phyloP scores from a whole-genome alignment of 2,113 vertebrate species.

The Actenoides hombroni region DNA sequence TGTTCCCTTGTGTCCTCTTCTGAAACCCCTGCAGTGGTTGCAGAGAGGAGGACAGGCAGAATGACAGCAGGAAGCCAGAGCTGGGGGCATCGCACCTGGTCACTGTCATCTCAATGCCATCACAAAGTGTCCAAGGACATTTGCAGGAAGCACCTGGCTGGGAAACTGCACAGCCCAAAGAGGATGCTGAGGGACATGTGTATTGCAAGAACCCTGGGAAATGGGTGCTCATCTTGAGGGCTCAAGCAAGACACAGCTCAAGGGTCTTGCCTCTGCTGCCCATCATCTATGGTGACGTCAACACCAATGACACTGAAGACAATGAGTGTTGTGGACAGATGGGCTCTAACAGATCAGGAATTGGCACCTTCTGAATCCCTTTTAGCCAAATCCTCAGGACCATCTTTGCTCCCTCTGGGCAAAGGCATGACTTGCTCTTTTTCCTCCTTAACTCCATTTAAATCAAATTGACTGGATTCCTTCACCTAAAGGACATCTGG shows the following conservation, averaged over 20 bases:
- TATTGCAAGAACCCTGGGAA: background rate
- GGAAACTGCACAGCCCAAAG: background rate
- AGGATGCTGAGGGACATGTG: fast-evolving
- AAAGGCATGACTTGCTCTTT: background rate
- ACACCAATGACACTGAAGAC: background rate
- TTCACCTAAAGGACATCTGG: background rate
- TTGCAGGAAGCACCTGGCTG: background rate
- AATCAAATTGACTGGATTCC: background rate
- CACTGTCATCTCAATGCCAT: background rate
- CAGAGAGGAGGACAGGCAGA: background rate
- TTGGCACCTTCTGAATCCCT: background rate
- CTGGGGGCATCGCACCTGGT: background rate
- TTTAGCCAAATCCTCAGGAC: background rate
- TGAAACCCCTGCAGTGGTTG: background rate
- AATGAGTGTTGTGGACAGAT: background rate
- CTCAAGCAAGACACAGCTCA: background rate
- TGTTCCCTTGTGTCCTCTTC: background rate
- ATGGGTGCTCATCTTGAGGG: background rate
- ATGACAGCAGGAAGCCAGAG: background rate
- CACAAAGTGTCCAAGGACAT: background rate
- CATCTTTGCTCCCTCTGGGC: background rate
- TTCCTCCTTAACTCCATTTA: background rate
- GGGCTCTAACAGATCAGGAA: background rate
- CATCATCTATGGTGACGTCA: background rate
- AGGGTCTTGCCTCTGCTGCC: background rate